phyloP scores from a whole-genome alignment of 1,140 invertebrate genomes.

The Dreissena polymorpha region DNA sequence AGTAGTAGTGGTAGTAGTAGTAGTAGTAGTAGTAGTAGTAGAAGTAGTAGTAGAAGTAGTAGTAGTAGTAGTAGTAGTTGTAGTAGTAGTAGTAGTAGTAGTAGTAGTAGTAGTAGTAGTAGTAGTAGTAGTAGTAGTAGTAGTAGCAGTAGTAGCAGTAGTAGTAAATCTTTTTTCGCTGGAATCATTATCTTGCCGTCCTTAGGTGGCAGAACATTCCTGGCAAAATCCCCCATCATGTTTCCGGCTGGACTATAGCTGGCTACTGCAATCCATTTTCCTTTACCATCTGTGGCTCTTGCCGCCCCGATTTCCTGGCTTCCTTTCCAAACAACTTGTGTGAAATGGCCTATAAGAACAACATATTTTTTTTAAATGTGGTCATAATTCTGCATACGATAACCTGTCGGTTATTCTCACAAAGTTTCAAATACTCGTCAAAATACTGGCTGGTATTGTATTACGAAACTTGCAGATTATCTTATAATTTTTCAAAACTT shows the following conservation, averaged over 20 bases:
- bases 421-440: too few species aligned
- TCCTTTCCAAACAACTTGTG: constrained; percentile 83
- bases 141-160: constrained; percentile 17
- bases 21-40: constrained; percentile 31
- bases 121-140: constrained; percentile 19
- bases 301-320: constrained; percentile 88
- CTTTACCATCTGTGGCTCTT: constrained; percentile 82
- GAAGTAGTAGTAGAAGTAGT: constrained; percentile 34
- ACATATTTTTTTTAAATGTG: too few species aligned
- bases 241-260: constrained; percentile 94
- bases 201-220: constrained; percentile 82
- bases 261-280: constrained; percentile 88
- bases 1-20: constrained; percentile 32
- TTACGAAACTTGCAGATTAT: too few species aligned
- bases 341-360: constrained; percentile 59
- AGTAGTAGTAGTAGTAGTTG: constrained; percentile 18
- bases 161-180: constrained; percentile 9
- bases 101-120: too few species aligned
- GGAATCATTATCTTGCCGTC: constrained; percentile 56
- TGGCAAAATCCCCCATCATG: constrained; percentile 86
- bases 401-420: too few species aligned
- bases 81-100: constrained; percentile 33
- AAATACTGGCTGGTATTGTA: constrained; percentile 58
- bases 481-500: too few species aligned
- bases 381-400: too few species aligned